These are phyloP conservation scores for Lysandra coridon DNA, from an alignment of 2,888 invertebrate genomes.

Conservation along the genomic window DNA sequence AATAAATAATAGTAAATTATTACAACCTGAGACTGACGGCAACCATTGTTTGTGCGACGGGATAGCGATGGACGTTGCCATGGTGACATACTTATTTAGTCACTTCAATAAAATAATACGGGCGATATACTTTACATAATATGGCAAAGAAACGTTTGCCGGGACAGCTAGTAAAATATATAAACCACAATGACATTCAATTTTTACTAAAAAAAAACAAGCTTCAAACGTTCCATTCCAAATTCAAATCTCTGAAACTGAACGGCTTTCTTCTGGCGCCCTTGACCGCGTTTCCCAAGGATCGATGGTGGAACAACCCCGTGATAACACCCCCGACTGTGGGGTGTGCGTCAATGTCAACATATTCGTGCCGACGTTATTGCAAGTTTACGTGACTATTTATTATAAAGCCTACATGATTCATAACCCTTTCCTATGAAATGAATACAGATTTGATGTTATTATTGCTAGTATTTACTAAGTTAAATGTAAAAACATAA, in stretches of 20 bases:
- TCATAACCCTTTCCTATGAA: constrained; percentile 1
- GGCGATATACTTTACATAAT: no score
- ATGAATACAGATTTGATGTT: constrained; percentile 11
- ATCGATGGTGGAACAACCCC: constrained; percentile 67
- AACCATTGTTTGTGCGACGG: no score
- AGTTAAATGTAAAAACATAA: neutral
- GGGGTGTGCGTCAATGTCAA: constrained; percentile 74
- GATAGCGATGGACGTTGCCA: no score
- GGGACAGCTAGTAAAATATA: no score
- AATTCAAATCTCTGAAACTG: constrained; percentile 12
- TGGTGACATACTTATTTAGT: no score
- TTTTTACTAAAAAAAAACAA: neutral
- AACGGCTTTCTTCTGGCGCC: constrained; percentile 29
- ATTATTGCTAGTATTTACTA: neutral
- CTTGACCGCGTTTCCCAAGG: constrained; percentile 71
- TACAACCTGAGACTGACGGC: no score
- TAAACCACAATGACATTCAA: no score
- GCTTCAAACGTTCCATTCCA: neutral
- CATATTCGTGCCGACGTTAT: constrained; percentile 65
- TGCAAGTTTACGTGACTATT: constrained; percentile 62
- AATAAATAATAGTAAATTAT: no score
- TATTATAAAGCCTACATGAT: constrained; percentile 47
- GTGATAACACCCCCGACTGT: constrained; percentile 56
- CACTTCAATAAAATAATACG: no score
- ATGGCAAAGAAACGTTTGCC: no score